phyloP scores from a whole-genome alignment of 2,797 vertebrate genomes.

The Nyctibius grandis region DNA sequence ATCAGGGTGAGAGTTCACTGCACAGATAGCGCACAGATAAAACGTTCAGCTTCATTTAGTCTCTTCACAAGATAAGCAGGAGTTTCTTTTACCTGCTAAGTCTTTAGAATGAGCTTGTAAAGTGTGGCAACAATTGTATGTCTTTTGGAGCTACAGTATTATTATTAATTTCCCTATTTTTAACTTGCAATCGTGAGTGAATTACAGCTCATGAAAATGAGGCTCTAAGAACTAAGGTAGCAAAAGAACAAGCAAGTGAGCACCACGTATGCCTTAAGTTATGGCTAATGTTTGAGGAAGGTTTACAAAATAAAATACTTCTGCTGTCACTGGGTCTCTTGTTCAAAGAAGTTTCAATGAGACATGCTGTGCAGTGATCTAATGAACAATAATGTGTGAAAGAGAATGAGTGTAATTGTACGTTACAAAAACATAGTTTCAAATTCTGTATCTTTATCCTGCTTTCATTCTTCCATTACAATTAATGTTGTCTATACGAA shows the following conservation, averaged over 20 bases:
- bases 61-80: not conserved
- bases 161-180: not conserved
- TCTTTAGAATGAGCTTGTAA: not conserved
- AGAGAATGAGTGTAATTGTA: accelerated
- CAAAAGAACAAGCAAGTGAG: not conserved
- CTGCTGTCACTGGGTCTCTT: not conserved
- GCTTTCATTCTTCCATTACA: not conserved
- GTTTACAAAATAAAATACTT: not conserved
- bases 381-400: not conserved
- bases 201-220: not conserved
- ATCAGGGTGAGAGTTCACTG: conserved; percentile 66
- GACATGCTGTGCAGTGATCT: not conserved
- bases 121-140: not conserved
- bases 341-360: not conserved
- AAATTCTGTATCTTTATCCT: not conserved
- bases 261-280: not conserved
- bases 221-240: not conserved
- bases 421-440: not conserved
- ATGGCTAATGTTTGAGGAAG: not conserved
- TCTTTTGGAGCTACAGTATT: not conserved
- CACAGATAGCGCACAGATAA: conserved; percentile 49
- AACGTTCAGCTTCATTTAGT: not conserved
- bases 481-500: not conserved
- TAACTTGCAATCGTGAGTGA: not conserved
- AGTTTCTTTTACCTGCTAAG: not conserved